Conservation (phyloP, 2,113 vertebrate genomes). For the Ammodytes marinus region DNA sequence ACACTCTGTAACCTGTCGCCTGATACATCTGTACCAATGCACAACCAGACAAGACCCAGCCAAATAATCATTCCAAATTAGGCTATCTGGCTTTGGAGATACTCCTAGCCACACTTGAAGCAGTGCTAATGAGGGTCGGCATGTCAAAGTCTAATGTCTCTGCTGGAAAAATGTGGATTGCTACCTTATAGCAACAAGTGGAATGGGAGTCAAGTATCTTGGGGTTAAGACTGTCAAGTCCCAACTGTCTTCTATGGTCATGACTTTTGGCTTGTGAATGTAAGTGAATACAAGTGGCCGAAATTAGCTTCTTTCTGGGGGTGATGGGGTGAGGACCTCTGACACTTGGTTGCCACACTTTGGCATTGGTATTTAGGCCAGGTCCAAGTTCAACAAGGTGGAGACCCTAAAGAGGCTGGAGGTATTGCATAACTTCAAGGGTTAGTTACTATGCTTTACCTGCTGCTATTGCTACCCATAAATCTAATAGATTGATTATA, state of each 20-base stretch:
- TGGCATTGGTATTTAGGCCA: conserved; percentile 2
- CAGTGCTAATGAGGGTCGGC: background rate
- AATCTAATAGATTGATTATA: conserved; percentile 19
- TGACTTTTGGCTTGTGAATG: conserved; percentile 1
- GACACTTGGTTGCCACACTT: background rate
- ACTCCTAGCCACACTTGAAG: conserved; percentile 4
- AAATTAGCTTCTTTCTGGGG: background rate
- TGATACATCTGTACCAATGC: conserved; percentile 24
- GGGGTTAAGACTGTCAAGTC: background rate
- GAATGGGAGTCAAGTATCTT: background rate
- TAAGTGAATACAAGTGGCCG: background rate
- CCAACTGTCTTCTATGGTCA: background rate
- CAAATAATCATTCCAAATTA: conserved; percentile 46
- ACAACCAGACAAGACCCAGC: conserved; percentile 22
- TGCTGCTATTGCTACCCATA: background rate
- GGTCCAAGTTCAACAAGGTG: background rate
- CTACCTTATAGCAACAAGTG: background rate
- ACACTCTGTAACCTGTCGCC: conserved; percentile 22
- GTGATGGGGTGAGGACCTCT: background rate
- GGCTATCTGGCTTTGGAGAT: conserved; percentile 10
- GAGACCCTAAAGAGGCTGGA: conserved; percentile 1
- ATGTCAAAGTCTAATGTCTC: background rate
- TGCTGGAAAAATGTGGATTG: background rate
- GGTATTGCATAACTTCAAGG: conserved; percentile 10
- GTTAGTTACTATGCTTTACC: background rate